Evolutionary conservation across 1,140 invertebrate species (phyloP), one percentile per base, ranked within the genome.

Genomic region (Magallana angulata): DNA sequence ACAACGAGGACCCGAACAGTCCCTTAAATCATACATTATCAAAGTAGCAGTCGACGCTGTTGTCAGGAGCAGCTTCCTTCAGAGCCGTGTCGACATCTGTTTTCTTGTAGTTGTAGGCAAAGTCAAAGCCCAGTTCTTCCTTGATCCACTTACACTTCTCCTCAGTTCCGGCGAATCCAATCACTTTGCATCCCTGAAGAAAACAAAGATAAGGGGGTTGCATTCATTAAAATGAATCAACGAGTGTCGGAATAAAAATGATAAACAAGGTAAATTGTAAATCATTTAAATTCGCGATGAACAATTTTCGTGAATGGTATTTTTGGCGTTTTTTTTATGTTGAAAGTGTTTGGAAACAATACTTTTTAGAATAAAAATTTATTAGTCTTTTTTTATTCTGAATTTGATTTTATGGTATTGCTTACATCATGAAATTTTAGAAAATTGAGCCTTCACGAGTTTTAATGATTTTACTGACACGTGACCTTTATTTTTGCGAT

Each of bases 61-160:
- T 96, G 14, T 97, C 94, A 0, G 97, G 96, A n/a, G 96, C 96
- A 56, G 94, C 95, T 93, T 96, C 94, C 90, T 95, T 96, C n/a
- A 97, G 94, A 60, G 94, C 95, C 60, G 94, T 84, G 7, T 92
- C 92, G 59, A 97, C 84, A 87, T 96, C 92, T 0, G 93, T 96
- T 94, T 97, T 97, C 94, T 97, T 97, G 92, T 97, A 97, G 94
- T 97, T 97, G 85, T 96, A 96, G 1, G 96, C 96, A 88, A 94
- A 91, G 93, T 97, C 96, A 92, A 97, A 97, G 16, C 96, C 96
- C 1, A 97, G 91, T 6, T 96, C 92, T 7, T 96, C 91, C 36
- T 95, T 95, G 1, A 97, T 91, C 96, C 96, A 97, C 88, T 96
- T 93, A 87, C 96, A 96, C 95, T 97, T 97, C 0, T 96, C 96